Evolutionary conservation across 2,888 invertebrate species (phyloP), one percentile per base, ranked within the genome.

Genomic region (Oithona nana): DNA sequence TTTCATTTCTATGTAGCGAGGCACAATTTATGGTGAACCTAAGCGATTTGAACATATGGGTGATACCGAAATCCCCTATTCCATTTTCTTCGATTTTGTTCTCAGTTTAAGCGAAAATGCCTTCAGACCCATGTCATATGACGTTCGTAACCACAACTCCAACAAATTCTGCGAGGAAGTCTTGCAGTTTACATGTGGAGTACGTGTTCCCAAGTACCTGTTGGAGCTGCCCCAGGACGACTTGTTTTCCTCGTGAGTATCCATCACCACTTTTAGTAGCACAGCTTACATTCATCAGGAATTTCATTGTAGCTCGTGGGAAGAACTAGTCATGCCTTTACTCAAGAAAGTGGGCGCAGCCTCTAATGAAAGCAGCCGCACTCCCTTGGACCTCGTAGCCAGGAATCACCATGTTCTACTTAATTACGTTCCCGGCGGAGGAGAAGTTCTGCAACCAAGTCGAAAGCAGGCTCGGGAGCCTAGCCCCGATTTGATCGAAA

Each of bases 401-500:
- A 20, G 8, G 20, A 20, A 52, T n/a, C 52, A 52, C 8, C 24
- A 24, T 52, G 52, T 52, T 52, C 49, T 59, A 22, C 8, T 48
- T 16, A 59, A 50, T 50, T 59, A 39, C 59, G 22, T 50, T n/a
- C 22, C 31, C 16, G n/a, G n/a, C n/a, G n/a, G n/a, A n/a, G n/a
- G n/a, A n/a, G n/a, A n/a, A n/a, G n/a, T n/a, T n/a, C n/a, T n/a
- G n/a, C 8, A n/a, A 11, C 16, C 57, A 16, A 16, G 64, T 56
- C 52, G 49, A 48, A 69, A 71, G 39, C 6, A 39, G 16, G 39
- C 39, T 30, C 73, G 78, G 50, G 77, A 77, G 67, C 73, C 72
- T 8, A 83, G 83, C 69, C 84, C 84, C 22, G 85, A 83, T 70
- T 83, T 77, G 72, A 78, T 80, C 66, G 80, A 82, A 68, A 77